Conservation (phyloP, 1,140 invertebrate genomes). For the Halyomorpha halys region DNA sequence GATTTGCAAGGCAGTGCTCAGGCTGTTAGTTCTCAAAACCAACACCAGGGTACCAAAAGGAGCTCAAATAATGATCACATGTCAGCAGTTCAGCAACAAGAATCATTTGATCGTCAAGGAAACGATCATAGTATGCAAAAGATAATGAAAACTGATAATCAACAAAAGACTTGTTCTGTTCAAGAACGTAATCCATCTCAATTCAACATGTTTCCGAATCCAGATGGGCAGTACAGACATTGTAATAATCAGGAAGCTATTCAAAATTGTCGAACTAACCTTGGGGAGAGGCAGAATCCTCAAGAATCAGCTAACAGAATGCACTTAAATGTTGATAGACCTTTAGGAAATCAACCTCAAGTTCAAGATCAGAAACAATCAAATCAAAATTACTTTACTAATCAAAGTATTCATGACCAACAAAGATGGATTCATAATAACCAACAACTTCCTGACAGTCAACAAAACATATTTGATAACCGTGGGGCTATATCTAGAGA, state of each 20-base stretch:
- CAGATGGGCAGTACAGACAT: background rate
- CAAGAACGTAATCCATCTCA: background rate
- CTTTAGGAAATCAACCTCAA: background rate
- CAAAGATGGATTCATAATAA: background rate
- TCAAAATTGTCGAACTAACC: background rate
- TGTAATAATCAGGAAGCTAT: background rate
- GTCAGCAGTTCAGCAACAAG: background rate
- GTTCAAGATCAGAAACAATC: slow-evolving; percentile 4
- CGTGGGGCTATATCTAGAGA: too few relatives aligned
- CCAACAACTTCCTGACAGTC: background rate
- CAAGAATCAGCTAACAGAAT: background rate
- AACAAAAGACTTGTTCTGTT: background rate
- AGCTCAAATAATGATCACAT: background rate
- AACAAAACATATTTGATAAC: slow-evolving; percentile 3
- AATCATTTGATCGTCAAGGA: background rate
- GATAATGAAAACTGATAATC: slow-evolving; percentile 5
- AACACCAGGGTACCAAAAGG: too few relatives aligned
- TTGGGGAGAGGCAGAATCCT: background rate
- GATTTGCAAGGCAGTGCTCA: too few relatives aligned
- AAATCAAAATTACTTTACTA: background rate
- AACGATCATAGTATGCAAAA: slow-evolving; percentile 9
- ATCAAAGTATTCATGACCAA: slow-evolving; percentile 7
- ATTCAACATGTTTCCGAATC: background rate
- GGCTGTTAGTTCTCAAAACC: too few relatives aligned
- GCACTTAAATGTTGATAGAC: background rate